Conservation (phyloP, 2,113 vertebrate genomes). For the Lagopus leucura region DNA sequence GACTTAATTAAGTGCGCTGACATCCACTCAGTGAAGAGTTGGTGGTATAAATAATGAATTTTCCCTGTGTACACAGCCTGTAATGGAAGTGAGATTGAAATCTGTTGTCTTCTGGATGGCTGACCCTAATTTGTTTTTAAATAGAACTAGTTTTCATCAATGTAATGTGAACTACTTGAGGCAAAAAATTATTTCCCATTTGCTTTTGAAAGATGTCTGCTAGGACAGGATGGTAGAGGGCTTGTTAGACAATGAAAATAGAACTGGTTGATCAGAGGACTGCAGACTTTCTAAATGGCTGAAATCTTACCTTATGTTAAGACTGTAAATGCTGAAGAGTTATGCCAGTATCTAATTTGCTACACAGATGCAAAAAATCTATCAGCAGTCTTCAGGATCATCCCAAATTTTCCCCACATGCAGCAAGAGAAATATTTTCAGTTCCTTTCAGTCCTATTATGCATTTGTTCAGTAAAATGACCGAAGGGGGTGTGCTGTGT, state of each 20-base stretch:
- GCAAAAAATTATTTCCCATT: background rate
- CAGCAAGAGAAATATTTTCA: background rate
- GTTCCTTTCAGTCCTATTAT: background rate
- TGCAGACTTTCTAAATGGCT: background rate
- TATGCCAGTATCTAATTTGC: background rate
- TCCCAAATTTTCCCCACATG: background rate
- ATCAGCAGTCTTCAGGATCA: background rate
- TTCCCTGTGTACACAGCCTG: background rate
- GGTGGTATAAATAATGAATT: slow-evolving; percentile 48
- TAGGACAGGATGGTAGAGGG: background rate
- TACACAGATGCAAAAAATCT: background rate
- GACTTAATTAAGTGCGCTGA: slow-evolving; percentile 40
- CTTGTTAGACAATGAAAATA: background rate
- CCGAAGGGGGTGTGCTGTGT: background rate
- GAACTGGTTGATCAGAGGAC: background rate
- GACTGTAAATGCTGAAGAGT: background rate
- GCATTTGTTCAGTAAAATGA: background rate
- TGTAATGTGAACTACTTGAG: slow-evolving; percentile 7
- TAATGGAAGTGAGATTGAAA: slow-evolving; percentile 37
- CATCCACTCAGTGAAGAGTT: slow-evolving; percentile 28
- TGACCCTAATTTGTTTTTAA: slow-evolving; percentile 50
- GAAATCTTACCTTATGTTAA: background rate
- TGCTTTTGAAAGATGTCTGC: background rate
- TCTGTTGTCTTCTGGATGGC: slow-evolving; percentile 40
- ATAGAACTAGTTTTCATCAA: slow-evolving; percentile 45